Conservation (phyloP, 2,888 invertebrate genomes). For the Trichopria drosophilae region DNA sequence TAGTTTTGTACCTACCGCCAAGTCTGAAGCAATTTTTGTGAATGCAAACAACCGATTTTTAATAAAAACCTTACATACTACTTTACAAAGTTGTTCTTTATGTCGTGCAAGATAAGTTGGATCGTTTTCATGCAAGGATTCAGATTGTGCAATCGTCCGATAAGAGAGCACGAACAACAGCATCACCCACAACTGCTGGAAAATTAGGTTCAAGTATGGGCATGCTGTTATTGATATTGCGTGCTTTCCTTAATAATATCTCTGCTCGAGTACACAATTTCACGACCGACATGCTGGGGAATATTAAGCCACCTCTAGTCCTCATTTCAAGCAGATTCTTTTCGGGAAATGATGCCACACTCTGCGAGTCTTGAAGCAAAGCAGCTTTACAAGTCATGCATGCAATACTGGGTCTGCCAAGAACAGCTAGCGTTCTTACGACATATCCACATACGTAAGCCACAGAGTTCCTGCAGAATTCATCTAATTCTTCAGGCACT, state of each 20-base stretch:
- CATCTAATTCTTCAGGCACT: too few relatives aligned
- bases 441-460: too few relatives aligned
- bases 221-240: too few relatives aligned
- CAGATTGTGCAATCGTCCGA: conserved; percentile 19
- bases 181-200: conserved; percentile 21
- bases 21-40: conserved; percentile 5
- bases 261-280: conserved; percentile 18
- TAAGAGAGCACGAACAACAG: conserved; percentile 23
- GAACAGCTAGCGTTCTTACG: conserved; percentile 22
- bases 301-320: too few relatives aligned
- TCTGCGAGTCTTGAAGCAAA: conserved; percentile 14
- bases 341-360: conserved; percentile 1
- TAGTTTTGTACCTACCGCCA: neutral
- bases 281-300: conserved; percentile 23
- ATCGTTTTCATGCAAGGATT: too few relatives aligned
- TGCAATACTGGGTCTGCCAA: conserved; percentile 7
- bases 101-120: conserved; percentile 14
- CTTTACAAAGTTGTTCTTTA: too few relatives aligned
- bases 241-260: conserved; percentile 3
- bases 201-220: conserved; percentile 22
- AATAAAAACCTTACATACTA: conserved; percentile 11
- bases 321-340: conserved; percentile 12
- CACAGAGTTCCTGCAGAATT: too few relatives aligned
- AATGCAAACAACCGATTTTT: conserved; percentile 19
- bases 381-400: conserved; percentile 21